phyloP scores from a whole-genome alignment of 2,888 invertebrate genomes.

The Amaurobius ferox region DNA sequence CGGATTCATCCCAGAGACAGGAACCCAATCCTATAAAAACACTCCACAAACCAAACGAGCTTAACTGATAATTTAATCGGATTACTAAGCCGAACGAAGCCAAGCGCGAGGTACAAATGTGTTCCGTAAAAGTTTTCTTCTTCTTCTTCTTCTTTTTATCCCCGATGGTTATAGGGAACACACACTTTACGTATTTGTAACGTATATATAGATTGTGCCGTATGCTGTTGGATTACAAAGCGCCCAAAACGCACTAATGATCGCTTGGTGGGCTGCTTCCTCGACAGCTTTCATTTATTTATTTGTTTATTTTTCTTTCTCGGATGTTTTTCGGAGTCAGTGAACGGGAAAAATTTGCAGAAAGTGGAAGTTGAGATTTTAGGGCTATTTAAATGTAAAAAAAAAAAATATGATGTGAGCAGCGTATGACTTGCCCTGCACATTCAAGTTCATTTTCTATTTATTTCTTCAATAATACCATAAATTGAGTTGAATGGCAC shows the following conservation, averaged over 20 bases:
- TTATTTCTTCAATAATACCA: no score
- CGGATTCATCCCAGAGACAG: background rate
- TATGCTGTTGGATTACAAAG: constrained; percentile 52
- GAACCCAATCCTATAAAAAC: constrained; percentile 15
- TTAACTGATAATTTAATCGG: constrained; percentile 58
- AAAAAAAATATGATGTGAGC: no score
- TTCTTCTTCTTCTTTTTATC: background rate
- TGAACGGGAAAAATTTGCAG: constrained; percentile 58
- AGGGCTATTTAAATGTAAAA: background rate
- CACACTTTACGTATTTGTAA: background rate
- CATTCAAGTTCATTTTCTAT: no score
- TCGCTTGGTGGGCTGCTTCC: constrained; percentile 25
- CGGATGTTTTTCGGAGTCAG: constrained; percentile 33
- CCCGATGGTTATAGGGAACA: background rate
- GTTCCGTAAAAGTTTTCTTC: constrained; percentile 24
- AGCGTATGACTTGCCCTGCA: no score
- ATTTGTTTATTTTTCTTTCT: constrained; percentile 17
- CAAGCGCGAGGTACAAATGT: constrained; percentile 53
- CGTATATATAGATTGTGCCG: constrained; percentile 23
- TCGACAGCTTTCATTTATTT: constrained; percentile 18
- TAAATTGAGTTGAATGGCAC: no score
- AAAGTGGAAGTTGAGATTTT: constrained; percentile 15
- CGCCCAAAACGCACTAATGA: constrained; percentile 40
- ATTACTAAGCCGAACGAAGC: constrained; percentile 35
- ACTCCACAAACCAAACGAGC: constrained; percentile 33